Evolutionary conservation across 1,140 invertebrate species (phyloP), one percentile per base, ranked within the genome.

Genomic region (Heliconius eleuchia): DNA sequence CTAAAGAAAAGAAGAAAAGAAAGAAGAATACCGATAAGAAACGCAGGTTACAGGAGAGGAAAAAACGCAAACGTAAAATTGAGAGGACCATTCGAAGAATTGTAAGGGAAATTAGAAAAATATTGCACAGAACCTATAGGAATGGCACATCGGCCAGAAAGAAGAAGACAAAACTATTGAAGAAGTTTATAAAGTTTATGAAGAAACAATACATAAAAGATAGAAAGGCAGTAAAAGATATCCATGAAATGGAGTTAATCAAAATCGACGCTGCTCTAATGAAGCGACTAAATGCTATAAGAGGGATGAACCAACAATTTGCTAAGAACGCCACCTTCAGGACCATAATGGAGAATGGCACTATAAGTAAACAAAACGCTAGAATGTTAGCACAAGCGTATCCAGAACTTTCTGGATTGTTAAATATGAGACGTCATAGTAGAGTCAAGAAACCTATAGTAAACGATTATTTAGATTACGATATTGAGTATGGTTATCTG

Each of bases 171-270:
- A 89, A 83, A 23, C 85, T 90, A 37, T 78, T 93, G 37, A 93
- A 93, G 84, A 90, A 84, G 50, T 94, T 92, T 34, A 86, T 94
- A 39, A 87, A 89, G 73, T 39, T 82, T 2, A 77, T 94, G 78
- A 94, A 94, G 82, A 84, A 83, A 19, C 85, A 89, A 46, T 93
- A 90, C 70, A 87, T 82, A 52, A 85, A 91, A 71, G 91, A 93
- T 60, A 82, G 91, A 5, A 84, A 87, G 52, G 66, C 85, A 0
- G 89, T 92, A 0, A 89, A 88, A 60, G 83, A 90, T 76, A 86
- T 92, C 8, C 91, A 94, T 42, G 86, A 88, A 73, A 71, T 82
- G 19, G 86, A 91, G 11, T 66, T 92, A 72, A 82, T 90, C 34
- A 86, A 90, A 46, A 82, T 92, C 2, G 91, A 93, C 74, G 81